A percentile compares a stretch with the other conserved stretches of the same genome.
Conservation (phyloP, 2,888 invertebrate genomes). For the Nymphalis polychloros region DNA sequence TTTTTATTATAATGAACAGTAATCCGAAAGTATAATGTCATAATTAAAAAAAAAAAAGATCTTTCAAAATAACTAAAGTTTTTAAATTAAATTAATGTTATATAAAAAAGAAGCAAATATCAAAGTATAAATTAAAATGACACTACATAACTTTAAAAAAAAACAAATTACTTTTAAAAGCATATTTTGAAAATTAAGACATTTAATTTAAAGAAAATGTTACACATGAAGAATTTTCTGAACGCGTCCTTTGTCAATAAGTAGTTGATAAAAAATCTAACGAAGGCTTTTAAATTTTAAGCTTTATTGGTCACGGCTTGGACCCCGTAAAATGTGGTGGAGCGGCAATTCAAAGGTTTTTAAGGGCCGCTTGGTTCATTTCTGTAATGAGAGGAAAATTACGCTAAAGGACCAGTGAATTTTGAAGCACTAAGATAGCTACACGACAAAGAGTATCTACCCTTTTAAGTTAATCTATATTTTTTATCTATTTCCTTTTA, state of each 20-base stretch:
- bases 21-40: too few relatives aligned
- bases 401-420: slow-evolving; percentile 56
- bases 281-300: slow-evolving; percentile 62
- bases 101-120: too few relatives aligned
- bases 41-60: too few relatives aligned
- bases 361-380: slow-evolving; percentile 65
- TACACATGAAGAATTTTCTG: slow-evolving; percentile 15
- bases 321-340: slow-evolving; percentile 71
- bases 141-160: too few relatives aligned
- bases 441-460: slow-evolving; percentile 1
- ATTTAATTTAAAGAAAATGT: background rate
- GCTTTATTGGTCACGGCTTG: slow-evolving; percentile 69
- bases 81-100: too few relatives aligned
- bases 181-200: background rate
- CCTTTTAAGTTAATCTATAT: background rate
- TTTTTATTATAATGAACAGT: too few relatives aligned
- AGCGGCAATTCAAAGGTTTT: slow-evolving; percentile 79
- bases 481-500: background rate
- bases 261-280: slow-evolving; percentile 39
- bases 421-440: slow-evolving; percentile 33
- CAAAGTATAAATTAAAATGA: too few relatives aligned
- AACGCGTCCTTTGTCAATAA: slow-evolving; percentile 20
- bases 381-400: slow-evolving; percentile 65
- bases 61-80: too few relatives aligned
- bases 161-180: too few relatives aligned